A percentile compares a stretch with the other conserved stretches of the same genome.
phyloP scores from a whole-genome alignment of 2,888 invertebrate genomes.

The Hyposoter didymator region DNA sequence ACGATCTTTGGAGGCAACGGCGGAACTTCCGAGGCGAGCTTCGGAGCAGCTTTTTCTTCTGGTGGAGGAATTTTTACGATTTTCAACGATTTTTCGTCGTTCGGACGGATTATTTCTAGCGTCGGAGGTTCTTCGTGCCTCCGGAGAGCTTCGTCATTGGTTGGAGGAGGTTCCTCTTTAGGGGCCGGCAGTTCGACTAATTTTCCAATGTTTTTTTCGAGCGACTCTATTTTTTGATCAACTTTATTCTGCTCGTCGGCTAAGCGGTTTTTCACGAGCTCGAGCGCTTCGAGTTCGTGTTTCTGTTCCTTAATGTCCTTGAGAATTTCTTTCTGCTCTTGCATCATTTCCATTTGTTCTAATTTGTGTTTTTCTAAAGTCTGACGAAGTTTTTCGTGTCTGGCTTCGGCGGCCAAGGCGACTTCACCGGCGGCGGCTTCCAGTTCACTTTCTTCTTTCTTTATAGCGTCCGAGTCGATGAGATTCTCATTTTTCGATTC shows the following conservation, averaged over 20 bases:
- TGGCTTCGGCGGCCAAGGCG: conserved; percentile 77
- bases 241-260: conserved; percentile 64
- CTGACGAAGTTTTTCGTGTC: conserved; percentile 79
- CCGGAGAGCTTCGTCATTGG: background rate
- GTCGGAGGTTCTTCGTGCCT: background rate
- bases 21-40: background rate
- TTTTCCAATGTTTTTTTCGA: background rate
- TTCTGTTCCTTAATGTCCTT: conserved; percentile 87
- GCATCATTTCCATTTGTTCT: conserved; percentile 88
- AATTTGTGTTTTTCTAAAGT: conserved; percentile 88
- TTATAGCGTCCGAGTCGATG: conserved; percentile 82
- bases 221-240: background rate
- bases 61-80: background rate
- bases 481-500: conserved; percentile 76
- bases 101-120: background rate
- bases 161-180: background rate
- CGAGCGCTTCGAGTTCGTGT: conserved; percentile 81
- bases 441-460: conserved; percentile 84
- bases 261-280: conserved; percentile 71
- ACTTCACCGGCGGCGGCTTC: conserved; percentile 81
- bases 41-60: background rate
- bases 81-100: background rate
- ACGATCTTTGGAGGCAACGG: background rate
- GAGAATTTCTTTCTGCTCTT: conserved; percentile 88
- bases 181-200: background rate